A percentile compares a stretch with the other conserved stretches of the same genome.
These are phyloP conservation scores for Heliangelus exortis DNA, from an alignment of 2,797 vertebrate species.

Conservation along the genomic window DNA sequence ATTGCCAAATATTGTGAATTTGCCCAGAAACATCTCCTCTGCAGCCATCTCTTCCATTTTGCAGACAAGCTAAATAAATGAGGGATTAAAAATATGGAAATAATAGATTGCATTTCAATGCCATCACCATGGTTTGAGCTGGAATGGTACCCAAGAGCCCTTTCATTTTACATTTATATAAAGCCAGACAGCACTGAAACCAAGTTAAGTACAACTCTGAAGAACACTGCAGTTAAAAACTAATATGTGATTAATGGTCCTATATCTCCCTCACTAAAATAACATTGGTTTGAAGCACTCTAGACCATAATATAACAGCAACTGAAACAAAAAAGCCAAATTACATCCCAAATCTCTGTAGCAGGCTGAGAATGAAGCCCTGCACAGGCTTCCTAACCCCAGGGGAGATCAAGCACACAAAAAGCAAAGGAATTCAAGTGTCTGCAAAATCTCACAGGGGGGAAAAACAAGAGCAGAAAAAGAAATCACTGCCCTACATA, in stretches of 20 bases:
- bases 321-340: not conserved
- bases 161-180: not conserved
- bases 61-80: not conserved
- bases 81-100: not conserved
- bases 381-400: not conserved
- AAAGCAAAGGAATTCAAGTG: not conserved
- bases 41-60: not conserved
- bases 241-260: conserved; percentile 7
- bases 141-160: not conserved
- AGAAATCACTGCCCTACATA: not conserved
- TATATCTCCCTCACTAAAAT: not conserved
- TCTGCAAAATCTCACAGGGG: not conserved
- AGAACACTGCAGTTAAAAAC: not conserved
- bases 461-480: not conserved
- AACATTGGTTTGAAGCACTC: conserved; percentile 11
- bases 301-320: not conserved
- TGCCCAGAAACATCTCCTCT: not conserved
- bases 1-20: not conserved
- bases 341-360: not conserved
- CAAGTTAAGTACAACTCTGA: not conserved
- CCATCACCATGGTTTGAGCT: not conserved
- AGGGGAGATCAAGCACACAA: not conserved
- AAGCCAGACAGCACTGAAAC: not conserved
- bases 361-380: not conserved
- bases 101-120: not conserved